phyloP scores from a whole-genome alignment of 2,888 invertebrate genomes.

The Mesorhabditis spiculigera region DNA sequence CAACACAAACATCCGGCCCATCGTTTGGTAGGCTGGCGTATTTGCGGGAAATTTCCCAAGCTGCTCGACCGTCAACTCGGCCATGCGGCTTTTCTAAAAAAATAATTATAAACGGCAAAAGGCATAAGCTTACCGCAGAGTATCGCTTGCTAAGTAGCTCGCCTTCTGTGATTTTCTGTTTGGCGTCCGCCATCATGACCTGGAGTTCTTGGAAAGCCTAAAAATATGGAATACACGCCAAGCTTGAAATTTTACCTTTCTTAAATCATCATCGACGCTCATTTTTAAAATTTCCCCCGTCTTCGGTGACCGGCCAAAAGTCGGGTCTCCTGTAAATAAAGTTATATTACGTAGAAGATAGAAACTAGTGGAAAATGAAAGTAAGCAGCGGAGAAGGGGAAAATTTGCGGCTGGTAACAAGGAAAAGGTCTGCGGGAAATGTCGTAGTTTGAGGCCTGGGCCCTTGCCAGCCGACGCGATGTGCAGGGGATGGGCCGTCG shows the following conservation, averaged over 20 bases:
- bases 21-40: slow-evolving; percentile 16
- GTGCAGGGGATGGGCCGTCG: no score
- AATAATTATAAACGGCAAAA: slow-evolving; percentile 6
- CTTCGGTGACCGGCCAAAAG: not conserved
- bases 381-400: no score
- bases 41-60: slow-evolving; percentile 3
- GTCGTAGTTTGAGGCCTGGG: no score
- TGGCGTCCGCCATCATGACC: slow-evolving; percentile 36
- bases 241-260: not conserved
- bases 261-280: not conserved
- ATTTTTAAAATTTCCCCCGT: not conserved
- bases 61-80: slow-evolving; percentile 1
- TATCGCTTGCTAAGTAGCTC: slow-evolving; percentile 25
- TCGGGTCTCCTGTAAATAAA: not conserved
- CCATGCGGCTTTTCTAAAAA: not conserved
- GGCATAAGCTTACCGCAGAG: slow-evolving; percentile 18
- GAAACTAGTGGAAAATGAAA: no score
- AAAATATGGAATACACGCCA: not conserved
- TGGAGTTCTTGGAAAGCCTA: slow-evolving; percentile 41
- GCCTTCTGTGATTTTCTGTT: slow-evolving; percentile 30
- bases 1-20: slow-evolving; percentile 39
- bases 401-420: no score
- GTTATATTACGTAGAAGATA: no score
- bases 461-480: no score
- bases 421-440: no score